phyloP scores from a whole-genome alignment of 2,888 invertebrate genomes.

The Mythimna ferrago region DNA sequence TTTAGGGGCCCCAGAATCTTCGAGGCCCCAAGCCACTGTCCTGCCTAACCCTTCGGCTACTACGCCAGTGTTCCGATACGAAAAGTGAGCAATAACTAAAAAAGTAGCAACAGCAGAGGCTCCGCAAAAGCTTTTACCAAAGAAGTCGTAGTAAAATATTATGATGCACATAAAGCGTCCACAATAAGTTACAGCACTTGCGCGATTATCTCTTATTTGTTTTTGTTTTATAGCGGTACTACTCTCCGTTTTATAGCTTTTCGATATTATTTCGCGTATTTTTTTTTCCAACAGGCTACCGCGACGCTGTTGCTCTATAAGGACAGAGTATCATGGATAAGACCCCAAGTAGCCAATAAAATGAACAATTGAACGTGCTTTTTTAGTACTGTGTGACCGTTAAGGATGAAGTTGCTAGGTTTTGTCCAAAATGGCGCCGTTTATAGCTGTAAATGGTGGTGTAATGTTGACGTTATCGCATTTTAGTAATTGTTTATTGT shows the following conservation, averaged over 20 bases:
- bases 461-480: conserved; percentile 33
- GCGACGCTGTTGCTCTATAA: conserved; percentile 63
- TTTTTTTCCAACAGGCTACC: conserved; percentile 81
- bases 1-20: too few relatives aligned
- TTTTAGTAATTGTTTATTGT: conserved; percentile 37
- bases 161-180: conserved; percentile 85
- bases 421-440: conserved; percentile 16
- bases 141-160: conserved; percentile 87
- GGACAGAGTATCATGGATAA: conserved; percentile 71
- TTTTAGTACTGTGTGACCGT: conserved; percentile 24
- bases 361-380: conserved; percentile 36
- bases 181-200: conserved; percentile 87
- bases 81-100: conserved; percentile 66
- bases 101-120: conserved; percentile 50
- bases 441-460: conserved; percentile 37
- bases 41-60: too few relatives aligned
- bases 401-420: conserved; percentile 32
- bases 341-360: conserved; percentile 43
- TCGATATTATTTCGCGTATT: conserved; percentile 89
- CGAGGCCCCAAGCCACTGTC: too few relatives aligned
- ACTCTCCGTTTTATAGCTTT: conserved; percentile 84
- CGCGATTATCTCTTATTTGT: conserved; percentile 88
- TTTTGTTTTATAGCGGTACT: conserved; percentile 88
- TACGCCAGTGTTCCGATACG: conserved; percentile 45
- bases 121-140: conserved; percentile 80